Percentiles rank a stretch among this genome's conserved stretches.
phyloP scores from a whole-genome alignment of 2,888 invertebrate species.

The Axea sp. region DNA sequence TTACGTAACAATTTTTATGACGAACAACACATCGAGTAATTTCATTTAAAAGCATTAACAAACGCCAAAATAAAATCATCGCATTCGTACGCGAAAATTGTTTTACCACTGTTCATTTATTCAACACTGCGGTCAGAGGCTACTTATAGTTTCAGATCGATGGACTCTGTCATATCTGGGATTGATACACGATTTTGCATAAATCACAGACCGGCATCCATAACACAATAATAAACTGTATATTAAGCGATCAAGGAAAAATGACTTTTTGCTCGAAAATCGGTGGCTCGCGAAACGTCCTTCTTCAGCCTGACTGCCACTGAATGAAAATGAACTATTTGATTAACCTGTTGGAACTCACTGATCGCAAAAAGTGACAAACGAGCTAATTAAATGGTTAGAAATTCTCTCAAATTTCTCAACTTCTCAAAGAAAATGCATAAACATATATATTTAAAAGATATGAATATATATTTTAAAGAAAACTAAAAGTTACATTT shows the following conservation, averaged over 20 bases:
- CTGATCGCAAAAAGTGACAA: no score
- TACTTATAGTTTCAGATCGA: slow-evolving; percentile 51
- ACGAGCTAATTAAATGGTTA: no score
- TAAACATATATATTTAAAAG: no score
- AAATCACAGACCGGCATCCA: slow-evolving; percentile 9
- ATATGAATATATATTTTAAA: no score
- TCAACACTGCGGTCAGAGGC: slow-evolving; percentile 16
- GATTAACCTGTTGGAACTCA: no score
- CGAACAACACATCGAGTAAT: slow-evolving; percentile 11
- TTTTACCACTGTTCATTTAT: slow-evolving; percentile 42
- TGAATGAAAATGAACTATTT: slow-evolving; percentile 23
- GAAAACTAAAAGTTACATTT: no score
- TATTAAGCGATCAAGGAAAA: background rate
- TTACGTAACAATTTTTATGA: no score
- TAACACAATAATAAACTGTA: background rate
- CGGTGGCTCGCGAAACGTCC: slow-evolving; percentile 9
- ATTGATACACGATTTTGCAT: slow-evolving; percentile 18
- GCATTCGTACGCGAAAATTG: slow-evolving; percentile 14
- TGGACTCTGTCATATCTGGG: slow-evolving; percentile 21
- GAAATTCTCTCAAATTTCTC: no score
- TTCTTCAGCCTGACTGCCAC: slow-evolving; percentile 18
- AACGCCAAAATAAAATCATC: slow-evolving; percentile 8
- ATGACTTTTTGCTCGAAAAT: slow-evolving; percentile 10
- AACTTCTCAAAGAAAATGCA: no score
- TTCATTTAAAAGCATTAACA: slow-evolving; percentile 15